Evolutionary conservation across 2,797 vertebrate genomes (phyloP), one percentile per base, ranked within the genome.

Genomic region (Ara ararauna): DNA sequence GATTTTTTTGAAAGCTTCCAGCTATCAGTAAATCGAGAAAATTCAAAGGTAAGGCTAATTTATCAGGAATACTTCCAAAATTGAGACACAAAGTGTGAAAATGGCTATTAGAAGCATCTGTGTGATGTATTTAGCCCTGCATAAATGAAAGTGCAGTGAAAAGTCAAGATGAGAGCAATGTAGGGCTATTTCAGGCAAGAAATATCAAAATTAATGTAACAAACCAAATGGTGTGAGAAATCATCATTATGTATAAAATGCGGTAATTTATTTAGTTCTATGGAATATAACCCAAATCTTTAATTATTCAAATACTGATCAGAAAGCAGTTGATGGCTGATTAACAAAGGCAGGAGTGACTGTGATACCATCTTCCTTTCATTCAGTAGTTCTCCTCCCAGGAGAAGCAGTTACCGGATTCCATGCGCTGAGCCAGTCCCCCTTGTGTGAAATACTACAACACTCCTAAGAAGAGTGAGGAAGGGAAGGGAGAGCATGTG

Each of bases 1-100:
- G 7, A 19, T 1, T 24, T 78, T 90, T 77, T 88, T 73, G 20
- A 74, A 54, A 50, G 15, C 13, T 82, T 93, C 7, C 60, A 61
- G 44, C 38, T 79, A 48, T 47, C 30, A 51, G 24, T 60, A 83
- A 78, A 44, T 32, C 11, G 44, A 76, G 65, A 83, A 89, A 90
- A 95, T 90, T 86, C 40, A 89, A 70, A 64, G 38, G n/a, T 44
- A 87, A 80, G n/a, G 16, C 26, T 87, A 89, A 94, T 90, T 75
- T 89, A 86, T 65, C 0, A 4, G 38, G 50, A 87, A 48, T 48
- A 45, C 13, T 53, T 89, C n/a, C 70, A 86, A 66, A 90, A 83
- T 72, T n/a, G 77, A 85, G 34, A 73, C 47, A 73, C 15, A 5
- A 94, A 80, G n/a, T 65, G 44, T 77, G 68, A 50, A 74, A 93